Percentiles rank a stretch among this genome's conserved stretches.
These are phyloP conservation scores for Tanypteryx hageni DNA, from an alignment of 2,888 invertebrate genomes.

Conservation along the genomic window DNA sequence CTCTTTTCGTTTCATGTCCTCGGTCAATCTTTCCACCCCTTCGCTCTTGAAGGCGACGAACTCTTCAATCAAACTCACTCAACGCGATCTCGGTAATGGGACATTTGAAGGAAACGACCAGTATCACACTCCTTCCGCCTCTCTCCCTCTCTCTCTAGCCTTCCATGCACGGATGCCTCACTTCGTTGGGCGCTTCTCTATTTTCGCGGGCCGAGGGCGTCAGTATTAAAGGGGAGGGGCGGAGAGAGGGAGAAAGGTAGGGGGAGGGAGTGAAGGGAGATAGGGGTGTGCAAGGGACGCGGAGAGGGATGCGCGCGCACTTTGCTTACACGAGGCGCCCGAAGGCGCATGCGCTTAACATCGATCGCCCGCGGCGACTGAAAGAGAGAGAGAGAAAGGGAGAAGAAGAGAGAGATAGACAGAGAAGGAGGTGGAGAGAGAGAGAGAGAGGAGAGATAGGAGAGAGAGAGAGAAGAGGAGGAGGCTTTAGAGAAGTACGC, in stretches of 20 bases:
- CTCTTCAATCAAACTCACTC: not conserved
- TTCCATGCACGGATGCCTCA: not conserved
- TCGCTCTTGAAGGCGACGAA: not conserved
- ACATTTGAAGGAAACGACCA: not conserved
- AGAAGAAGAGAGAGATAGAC: not conserved
- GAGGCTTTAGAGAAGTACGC: slow-evolving; percentile 5
- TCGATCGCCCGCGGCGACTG: slow-evolving; percentile 48
- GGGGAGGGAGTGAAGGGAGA: not conserved
- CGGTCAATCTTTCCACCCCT: not conserved
- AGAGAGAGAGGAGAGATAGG: not conserved
- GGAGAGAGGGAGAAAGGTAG: not conserved
- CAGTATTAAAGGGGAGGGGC: not conserved
- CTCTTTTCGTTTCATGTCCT: too few relatives aligned
- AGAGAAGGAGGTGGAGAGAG: not conserved
- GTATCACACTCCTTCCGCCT: not conserved
- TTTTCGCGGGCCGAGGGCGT: not conserved
- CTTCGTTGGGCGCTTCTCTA: not conserved
- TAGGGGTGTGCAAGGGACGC: not conserved
- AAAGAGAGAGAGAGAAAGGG: not conserved
- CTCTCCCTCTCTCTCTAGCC: too few relatives aligned
- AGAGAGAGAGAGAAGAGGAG: not conserved
- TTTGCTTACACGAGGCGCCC: not conserved
- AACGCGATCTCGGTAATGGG: not conserved
- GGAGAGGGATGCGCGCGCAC: not conserved
- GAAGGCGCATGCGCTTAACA: slow-evolving; percentile 38